Evolutionary conservation across 2,888 invertebrate genomes (phyloP).

Genomic region (Troglohyphantes excavatus): DNA sequence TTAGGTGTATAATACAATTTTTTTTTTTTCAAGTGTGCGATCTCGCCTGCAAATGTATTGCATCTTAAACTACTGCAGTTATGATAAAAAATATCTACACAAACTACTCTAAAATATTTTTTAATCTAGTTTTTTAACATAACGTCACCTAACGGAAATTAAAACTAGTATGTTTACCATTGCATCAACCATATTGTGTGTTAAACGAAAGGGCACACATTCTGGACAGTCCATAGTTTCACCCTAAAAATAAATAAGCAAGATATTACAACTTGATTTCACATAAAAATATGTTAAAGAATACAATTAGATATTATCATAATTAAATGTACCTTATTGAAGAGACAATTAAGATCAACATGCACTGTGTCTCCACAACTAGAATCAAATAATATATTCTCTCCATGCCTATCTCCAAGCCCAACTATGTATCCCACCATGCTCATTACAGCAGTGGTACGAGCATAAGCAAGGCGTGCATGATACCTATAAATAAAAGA

Average conservation of each 20-base stretch:
- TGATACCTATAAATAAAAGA: conserved; percentile 88
- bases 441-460: conserved; percentile 98
- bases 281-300: too few species aligned
- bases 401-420: conserved; percentile 97
- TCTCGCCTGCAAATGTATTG: too few species aligned
- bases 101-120: too few species aligned
- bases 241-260: conserved; percentile 83
- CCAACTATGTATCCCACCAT: conserved; percentile 97
- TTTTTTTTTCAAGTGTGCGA: too few species aligned
- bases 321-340: conserved; percentile 92
- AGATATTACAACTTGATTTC: not conserved
- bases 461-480: conserved; percentile 93
- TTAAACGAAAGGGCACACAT: conserved; percentile 95
- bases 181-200: conserved; percentile 97
- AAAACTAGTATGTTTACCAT: conserved; percentile 93
- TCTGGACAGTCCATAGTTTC: conserved; percentile 94
- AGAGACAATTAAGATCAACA: conserved; percentile 98
- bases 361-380: conserved; percentile 96
- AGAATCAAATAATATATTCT: conserved; percentile 96
- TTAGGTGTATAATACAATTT: too few species aligned
- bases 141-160: too few species aligned
- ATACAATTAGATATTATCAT: conserved; percentile 61
- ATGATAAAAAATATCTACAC: too few species aligned
- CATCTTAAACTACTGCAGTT: too few species aligned
- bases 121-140: too few species aligned